phyloP scores from a whole-genome alignment of 2,113 vertebrate genomes.

The Peromyscus maniculatus region DNA sequence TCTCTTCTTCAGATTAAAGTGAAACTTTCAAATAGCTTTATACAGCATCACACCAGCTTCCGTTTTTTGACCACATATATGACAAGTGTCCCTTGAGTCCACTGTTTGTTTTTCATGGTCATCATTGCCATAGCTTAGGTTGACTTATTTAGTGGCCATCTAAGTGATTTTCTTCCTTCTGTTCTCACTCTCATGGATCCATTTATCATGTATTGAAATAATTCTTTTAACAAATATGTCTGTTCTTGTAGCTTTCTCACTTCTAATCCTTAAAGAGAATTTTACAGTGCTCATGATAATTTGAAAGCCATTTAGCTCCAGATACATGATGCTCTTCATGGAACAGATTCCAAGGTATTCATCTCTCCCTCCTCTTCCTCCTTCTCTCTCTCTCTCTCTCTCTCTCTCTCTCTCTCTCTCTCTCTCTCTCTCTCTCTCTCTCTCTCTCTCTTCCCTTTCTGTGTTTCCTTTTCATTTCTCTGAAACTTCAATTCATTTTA shows the following conservation, averaged over 20 bases:
- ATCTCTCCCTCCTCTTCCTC: neutral
- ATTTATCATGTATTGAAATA: neutral
- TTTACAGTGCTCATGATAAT: neutral
- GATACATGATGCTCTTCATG: neutral
- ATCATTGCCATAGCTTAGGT: neutral
- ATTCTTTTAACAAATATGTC: neutral
- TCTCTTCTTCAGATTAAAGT: neutral
- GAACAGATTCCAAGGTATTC: neutral
- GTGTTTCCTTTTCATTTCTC: neutral
- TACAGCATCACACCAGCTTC: neutral
- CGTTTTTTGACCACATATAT: neutral
- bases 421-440: neutral
- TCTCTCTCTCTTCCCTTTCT: neutral
- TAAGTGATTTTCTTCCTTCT: neutral
- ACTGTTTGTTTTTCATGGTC: neutral
- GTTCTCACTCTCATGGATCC: neutral
- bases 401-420: neutral
- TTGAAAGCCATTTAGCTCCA: neutral
- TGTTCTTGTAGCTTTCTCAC: neutral
- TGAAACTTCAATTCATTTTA: neutral
- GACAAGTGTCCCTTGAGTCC: neutral
- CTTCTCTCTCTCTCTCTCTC: neutral
- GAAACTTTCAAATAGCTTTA: neutral
- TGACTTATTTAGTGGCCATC: neutral
- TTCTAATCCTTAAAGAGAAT: neutral